These are phyloP conservation scores for Phoeniculus purpureus DNA, from an alignment of 2,797 vertebrate genomes.

Conservation along the genomic window DNA sequence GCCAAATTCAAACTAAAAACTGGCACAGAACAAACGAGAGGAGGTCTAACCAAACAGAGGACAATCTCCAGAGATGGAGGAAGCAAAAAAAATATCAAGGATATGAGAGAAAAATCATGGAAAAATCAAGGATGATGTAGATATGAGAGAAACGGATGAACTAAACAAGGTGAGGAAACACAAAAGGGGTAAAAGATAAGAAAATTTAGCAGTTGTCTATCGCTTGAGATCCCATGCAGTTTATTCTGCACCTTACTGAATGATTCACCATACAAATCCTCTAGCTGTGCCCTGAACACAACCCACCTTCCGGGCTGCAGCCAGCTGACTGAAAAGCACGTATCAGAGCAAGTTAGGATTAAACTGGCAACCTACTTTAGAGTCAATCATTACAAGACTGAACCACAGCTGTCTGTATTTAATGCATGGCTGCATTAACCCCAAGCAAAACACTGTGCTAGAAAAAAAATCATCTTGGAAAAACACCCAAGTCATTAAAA, in stretches of 20 bases:
- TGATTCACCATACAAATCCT: not conserved
- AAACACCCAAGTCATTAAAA: not conserved
- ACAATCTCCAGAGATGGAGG: not conserved
- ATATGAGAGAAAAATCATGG: too few species aligned
- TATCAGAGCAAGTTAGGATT: conserved; percentile 31
- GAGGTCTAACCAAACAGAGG: not conserved
- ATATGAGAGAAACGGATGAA: not conserved
- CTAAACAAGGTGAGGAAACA: not conserved
- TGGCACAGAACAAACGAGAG: not conserved
- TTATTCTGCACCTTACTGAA: not conserved
- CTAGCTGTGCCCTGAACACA: not conserved
- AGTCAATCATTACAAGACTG: conserved; percentile 20
- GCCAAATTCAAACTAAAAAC: not conserved
- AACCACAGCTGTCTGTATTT: not conserved
- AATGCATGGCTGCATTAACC: not conserved
- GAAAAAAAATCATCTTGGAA: not conserved
- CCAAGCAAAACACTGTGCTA: not conserved
- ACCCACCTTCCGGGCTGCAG: not conserved
- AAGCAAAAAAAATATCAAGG: too few species aligned
- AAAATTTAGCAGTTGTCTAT: not conserved
- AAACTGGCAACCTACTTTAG: not conserved
- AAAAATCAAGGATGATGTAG: not conserved
- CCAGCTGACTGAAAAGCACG: not conserved
- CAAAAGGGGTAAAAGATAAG: not conserved
- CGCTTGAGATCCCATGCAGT: not conserved